phyloP scores from a whole-genome alignment of 2,113 vertebrate species.

The Coturnix japonica region DNA sequence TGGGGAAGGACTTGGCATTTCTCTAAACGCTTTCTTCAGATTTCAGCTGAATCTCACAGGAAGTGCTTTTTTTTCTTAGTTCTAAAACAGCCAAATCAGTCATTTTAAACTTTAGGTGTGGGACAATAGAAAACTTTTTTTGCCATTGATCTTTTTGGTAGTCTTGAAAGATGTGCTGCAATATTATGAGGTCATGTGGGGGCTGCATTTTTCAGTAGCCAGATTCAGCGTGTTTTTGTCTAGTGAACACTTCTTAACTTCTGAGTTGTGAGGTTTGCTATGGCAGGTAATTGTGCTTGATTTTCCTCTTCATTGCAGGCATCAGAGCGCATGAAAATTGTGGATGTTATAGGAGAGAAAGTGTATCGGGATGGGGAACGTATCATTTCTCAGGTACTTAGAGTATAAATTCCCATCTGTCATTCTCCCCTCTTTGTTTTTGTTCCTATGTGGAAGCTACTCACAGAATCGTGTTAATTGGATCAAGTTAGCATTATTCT shows the following conservation, averaged over 20 bases:
- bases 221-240: neutral
- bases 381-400: constrained; percentile 92
- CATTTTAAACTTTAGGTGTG: neutral
- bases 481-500: neutral
- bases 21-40: neutral
- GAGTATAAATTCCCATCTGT: neutral
- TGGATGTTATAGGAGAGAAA: constrained; percentile 94
- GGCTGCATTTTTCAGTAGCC: neutral
- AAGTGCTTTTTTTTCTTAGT: neutral
- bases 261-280: neutral
- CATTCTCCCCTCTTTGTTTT: neutral
- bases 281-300: neutral
- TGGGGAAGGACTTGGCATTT: neutral
- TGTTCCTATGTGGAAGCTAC: neutral
- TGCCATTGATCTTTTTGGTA: neutral
- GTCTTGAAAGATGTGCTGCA: neutral
- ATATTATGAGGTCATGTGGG: accelerated
- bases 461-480: neutral
- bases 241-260: neutral
- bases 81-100: neutral
- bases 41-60: neutral
- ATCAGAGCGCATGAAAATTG: constrained; percentile 96
- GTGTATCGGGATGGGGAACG: constrained; percentile 90
- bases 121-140: neutral
- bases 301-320: constrained; percentile 75